Evolutionary conservation across 2,113 vertebrate genomes (phyloP).

Genomic region (Charadrius vociferus): DNA sequence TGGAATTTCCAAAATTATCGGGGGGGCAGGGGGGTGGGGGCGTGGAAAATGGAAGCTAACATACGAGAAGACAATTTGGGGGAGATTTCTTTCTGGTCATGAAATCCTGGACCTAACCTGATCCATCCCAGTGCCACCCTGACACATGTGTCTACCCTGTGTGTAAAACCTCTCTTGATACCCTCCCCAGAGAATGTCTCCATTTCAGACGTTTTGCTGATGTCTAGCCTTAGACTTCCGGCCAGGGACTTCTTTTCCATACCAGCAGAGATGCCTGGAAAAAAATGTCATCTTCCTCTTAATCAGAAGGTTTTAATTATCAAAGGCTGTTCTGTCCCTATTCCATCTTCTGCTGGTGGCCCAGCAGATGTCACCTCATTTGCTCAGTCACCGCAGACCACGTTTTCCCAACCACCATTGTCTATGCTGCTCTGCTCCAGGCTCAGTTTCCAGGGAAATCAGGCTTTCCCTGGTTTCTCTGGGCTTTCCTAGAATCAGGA

Average conservation of each 20-base stretch:
- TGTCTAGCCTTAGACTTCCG: neutral
- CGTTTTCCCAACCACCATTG: neutral
- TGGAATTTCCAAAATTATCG: neutral
- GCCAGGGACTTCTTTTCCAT: neutral
- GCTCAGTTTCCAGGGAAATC: neutral
- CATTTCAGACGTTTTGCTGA: neutral
- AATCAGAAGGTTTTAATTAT: neutral
- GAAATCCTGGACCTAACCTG: neutral
- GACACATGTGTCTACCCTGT: neutral
- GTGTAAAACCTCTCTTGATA: neutral
- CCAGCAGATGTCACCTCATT: neutral
- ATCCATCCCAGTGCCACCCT: neutral
- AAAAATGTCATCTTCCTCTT: neutral
- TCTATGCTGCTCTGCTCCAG: neutral
- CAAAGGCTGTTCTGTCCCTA: neutral
- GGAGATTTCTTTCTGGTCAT: neutral
- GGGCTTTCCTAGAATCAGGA: neutral
- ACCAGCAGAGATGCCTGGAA: neutral
- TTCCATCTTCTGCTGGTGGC: neutral
- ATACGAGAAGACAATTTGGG: neutral
- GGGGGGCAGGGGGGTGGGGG: neutral
- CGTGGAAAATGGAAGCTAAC: neutral
- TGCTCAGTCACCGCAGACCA: neutral
- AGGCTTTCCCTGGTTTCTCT: neutral
- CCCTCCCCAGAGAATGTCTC: neutral